A percentile compares a stretch with the other conserved stretches of the same genome.
Conservation (phyloP, 2,888 invertebrate species). For the Piscicola geometra region DNA sequence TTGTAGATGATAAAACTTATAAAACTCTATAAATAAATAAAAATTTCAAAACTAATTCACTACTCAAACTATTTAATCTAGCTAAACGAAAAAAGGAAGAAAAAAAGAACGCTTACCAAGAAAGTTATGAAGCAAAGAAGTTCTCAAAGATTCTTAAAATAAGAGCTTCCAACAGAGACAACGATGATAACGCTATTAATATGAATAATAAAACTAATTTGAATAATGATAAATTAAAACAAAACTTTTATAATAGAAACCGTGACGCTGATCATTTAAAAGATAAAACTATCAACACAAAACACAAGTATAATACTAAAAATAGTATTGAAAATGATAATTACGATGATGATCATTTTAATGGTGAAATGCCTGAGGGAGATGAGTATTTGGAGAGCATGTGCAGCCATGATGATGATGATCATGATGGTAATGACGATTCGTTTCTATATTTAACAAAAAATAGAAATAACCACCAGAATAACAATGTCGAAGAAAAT, state of each 20-base stretch:
- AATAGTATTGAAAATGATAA: constrained; percentile 18
- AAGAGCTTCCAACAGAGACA: not conserved
- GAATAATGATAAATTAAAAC: too few relatives aligned
- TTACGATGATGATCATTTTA: not conserved
- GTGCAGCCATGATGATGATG: not conserved
- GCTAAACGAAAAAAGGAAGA: too few relatives aligned
- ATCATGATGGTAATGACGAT: not conserved
- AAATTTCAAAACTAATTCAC: too few relatives aligned
- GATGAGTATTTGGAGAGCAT: not conserved
- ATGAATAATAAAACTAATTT: not conserved
- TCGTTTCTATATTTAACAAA: not conserved
- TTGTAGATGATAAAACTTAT: not conserved
- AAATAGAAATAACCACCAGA: too few relatives aligned
- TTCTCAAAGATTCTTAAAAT: not conserved
- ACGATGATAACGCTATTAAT: not conserved
- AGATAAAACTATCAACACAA: not conserved
- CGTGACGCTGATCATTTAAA: not conserved
- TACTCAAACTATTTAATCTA: too few relatives aligned
- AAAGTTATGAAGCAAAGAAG: constrained; percentile 7
- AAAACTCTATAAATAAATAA: too few relatives aligned
- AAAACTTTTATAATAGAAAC: not conserved
- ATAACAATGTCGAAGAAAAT: too few relatives aligned
- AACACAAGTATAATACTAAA: not conserved
- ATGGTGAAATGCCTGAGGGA: not conserved
- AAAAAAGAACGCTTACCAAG: not conserved